These are phyloP conservation scores for Ptychadena robeensis DNA, from an alignment of 2,797 vertebrate genomes.

Conservation along the genomic window DNA sequence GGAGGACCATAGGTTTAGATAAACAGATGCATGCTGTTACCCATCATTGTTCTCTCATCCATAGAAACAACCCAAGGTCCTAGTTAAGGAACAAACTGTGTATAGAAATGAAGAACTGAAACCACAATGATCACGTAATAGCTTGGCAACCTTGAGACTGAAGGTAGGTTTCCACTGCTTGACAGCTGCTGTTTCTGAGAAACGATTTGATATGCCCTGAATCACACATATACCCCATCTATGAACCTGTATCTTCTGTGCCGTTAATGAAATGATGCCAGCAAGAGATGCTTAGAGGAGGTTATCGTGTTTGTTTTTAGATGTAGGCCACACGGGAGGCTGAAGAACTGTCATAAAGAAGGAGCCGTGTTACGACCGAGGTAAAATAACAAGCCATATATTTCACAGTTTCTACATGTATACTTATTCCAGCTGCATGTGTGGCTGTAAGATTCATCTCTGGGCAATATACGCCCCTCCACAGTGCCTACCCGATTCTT, in stretches of 20 bases:
- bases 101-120: slow-evolving; percentile 48
- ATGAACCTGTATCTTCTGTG: not conserved
- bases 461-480: no score
- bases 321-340: not conserved
- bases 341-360: not conserved
- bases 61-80: slow-evolving; percentile 40
- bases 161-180: slow-evolving; percentile 27
- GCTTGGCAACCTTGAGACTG: slow-evolving; percentile 62
- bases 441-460: no score
- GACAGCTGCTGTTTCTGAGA: slow-evolving; percentile 22
- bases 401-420: no score
- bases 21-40: not conserved
- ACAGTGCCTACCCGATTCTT: no score
- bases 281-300: slow-evolving; percentile 1
- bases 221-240: not conserved
- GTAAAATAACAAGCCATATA: no score
- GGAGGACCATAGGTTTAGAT: not conserved
- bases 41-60: not conserved
- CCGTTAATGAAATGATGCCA: not conserved
- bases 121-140: slow-evolving; percentile 54
- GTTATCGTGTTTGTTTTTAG: not conserved
- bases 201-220: slow-evolving; percentile 53
- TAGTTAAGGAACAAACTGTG: slow-evolving; percentile 29
- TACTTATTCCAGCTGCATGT: no score
- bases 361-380: not conserved